Percentiles rank a stretch among this genome's conserved stretches.
phyloP scores from a whole-genome alignment of 2,888 invertebrate species.

The Caenorhabditis sp. region DNA sequence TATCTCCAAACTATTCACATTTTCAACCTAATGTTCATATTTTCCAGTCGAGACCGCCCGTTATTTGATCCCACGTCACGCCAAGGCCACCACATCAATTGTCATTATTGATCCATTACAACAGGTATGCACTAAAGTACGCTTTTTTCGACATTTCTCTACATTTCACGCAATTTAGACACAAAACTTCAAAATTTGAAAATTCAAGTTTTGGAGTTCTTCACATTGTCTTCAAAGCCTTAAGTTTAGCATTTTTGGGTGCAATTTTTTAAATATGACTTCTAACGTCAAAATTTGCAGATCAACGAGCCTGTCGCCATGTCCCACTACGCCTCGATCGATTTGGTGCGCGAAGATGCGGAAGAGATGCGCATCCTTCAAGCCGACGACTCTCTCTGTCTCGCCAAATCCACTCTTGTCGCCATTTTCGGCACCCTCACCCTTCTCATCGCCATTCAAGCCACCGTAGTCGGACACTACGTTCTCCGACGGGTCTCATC shows the following conservation, averaged over 20 bases:
- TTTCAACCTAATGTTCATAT: not conserved
- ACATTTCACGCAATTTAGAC: no score
- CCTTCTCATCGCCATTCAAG: constrained; percentile 62
- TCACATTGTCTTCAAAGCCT: no score
- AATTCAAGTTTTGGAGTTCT: no score
- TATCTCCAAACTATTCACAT: no score
- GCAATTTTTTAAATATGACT: no score
- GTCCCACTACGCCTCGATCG: constrained; percentile 47
- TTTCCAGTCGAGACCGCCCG: constrained; percentile 68
- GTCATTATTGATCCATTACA: constrained; percentile 70
- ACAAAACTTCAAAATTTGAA: no score
- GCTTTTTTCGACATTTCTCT: not conserved
- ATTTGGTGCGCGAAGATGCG: constrained; percentile 47
- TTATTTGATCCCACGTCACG: constrained; percentile 66
- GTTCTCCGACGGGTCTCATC: constrained; percentile 43
- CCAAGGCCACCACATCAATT: constrained; percentile 66
- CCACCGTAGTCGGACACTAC: constrained; percentile 59
- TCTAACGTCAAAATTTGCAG: constrained; percentile 14
- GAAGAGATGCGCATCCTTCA: constrained; percentile 36
- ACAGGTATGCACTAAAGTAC: constrained; percentile 46
- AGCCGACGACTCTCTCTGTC: constrained; percentile 46
- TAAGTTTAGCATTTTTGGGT: not conserved
- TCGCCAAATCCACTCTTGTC: constrained; percentile 58
- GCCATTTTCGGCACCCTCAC: constrained; percentile 64
- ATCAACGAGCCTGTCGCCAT: constrained; percentile 62